Percentiles rank a stretch among this genome's conserved stretches.
Evolutionary conservation across 2,888 invertebrate genomes (phyloP).

Genomic region (Gnatocerus cornutus): DNA sequence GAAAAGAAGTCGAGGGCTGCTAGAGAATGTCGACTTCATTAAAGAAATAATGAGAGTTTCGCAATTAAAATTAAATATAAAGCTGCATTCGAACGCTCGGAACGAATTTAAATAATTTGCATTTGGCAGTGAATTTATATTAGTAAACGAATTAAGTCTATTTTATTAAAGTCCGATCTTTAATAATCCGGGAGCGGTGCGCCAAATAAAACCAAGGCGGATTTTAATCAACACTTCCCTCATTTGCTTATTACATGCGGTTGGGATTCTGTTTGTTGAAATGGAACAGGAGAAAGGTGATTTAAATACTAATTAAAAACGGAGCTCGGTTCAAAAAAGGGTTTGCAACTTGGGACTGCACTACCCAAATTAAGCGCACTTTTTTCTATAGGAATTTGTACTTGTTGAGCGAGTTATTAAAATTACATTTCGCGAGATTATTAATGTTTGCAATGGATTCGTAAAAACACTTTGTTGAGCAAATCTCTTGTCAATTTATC

Average conservation of each 20-base stretch:
- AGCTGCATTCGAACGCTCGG: conserved; percentile 55
- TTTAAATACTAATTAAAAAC: conserved; percentile 21
- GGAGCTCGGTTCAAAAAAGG: background rate
- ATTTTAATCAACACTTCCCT: conserved; percentile 36
- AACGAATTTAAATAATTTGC: conserved; percentile 62
- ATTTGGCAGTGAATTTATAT: conserved; percentile 58
- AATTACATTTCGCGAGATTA: too few species aligned
- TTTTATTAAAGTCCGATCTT: conserved; percentile 52
- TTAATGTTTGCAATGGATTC: background rate
- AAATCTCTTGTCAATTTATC: conserved; percentile 7
- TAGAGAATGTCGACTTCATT: conserved; percentile 64
- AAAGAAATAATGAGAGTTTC: conserved; percentile 64
- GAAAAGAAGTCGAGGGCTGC: conserved; percentile 60
- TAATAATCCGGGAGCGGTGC: conserved; percentile 30
- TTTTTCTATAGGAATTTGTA: too few species aligned
- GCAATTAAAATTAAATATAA: conserved; percentile 65
- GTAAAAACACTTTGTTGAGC: background rate
- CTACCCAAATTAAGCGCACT: too few species aligned
- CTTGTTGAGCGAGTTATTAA: too few species aligned
- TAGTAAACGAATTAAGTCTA: conserved; percentile 57
- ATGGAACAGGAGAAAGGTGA: conserved; percentile 15
- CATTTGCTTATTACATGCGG: conserved; percentile 23
- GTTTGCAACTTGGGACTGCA: background rate
- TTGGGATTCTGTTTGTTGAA: conserved; percentile 5
- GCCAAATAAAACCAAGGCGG: conserved; percentile 24